Percentiles rank a stretch among this genome's conserved stretches.
phyloP scores from a whole-genome alignment of 2,888 invertebrate species.

The Protodeltote pygarga region DNA sequence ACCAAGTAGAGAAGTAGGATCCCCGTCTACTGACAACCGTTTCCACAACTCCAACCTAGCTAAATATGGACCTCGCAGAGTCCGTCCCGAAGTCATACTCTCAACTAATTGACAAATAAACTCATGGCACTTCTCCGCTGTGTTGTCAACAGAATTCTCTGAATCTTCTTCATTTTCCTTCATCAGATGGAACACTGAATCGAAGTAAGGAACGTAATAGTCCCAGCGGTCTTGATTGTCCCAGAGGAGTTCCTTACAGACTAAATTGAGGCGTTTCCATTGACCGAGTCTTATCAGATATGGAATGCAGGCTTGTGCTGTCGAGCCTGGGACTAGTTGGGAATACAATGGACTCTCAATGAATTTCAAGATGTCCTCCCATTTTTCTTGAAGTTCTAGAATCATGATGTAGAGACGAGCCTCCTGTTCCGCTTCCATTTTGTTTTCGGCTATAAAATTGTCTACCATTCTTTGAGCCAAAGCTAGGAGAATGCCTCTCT shows the following conservation, averaged over 20 bases:
- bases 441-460: conserved; percentile 94
- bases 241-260: conserved; percentile 91
- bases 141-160: conserved; percentile 70
- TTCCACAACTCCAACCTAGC: conserved; percentile 93
- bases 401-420: conserved; percentile 96
- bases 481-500: conserved; percentile 91
- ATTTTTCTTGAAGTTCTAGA: conserved; percentile 91
- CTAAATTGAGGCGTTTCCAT: conserved; percentile 91
- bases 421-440: conserved; percentile 97
- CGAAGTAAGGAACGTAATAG: conserved; percentile 90
- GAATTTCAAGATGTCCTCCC: conserved; percentile 92
- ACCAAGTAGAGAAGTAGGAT: conserved; percentile 86
- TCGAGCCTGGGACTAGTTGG: conserved; percentile 89
- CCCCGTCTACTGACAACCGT: conserved; percentile 85
- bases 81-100: conserved; percentile 77
- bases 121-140: conserved; percentile 79
- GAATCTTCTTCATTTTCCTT: conserved; percentile 62
- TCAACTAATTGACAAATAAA: conserved; percentile 84
- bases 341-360: conserved; percentile 92
- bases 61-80: conserved; percentile 93
- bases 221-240: conserved; percentile 92
- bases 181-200: conserved; percentile 89
- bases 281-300: conserved; percentile 90
- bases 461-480: conserved; percentile 98
- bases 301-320: conserved; percentile 90